These are phyloP conservation scores for Liolophura sinensis DNA, from an alignment of 1,140 invertebrate species.

Conservation along the genomic window DNA sequence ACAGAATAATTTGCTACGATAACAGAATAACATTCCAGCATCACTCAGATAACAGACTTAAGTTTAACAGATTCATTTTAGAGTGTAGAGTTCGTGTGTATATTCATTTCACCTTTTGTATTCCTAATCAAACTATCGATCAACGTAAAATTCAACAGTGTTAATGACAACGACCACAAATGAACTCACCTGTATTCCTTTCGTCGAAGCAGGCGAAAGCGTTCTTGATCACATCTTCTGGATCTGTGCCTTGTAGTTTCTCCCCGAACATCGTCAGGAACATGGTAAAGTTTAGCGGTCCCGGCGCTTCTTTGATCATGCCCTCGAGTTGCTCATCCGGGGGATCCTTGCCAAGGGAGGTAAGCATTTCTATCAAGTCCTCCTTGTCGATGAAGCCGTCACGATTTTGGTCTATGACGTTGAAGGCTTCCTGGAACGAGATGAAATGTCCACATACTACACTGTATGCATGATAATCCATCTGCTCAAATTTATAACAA, in stretches of 20 bases:
- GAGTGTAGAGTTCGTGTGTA: too few relatives aligned
- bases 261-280: conserved; percentile 69
- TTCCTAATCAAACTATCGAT: conserved; percentile 6
- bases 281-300: conserved; percentile 71
- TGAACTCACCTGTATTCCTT: conserved; percentile 56
- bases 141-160: not conserved
- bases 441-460: not conserved
- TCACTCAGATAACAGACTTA: too few relatives aligned
- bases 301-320: conserved; percentile 67
- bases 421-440: conserved; percentile 89
- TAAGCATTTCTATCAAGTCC: conserved; percentile 97
- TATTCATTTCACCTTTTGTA: not conserved
- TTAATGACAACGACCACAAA: too few relatives aligned
- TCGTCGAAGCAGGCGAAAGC: conserved; percentile 68
- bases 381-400: conserved; percentile 99
- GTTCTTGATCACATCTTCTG: conserved; percentile 67
- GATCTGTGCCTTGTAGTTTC: conserved; percentile 66
- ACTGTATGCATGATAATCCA: not conserved
- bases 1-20: too few relatives aligned
- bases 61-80: too few relatives aligned
- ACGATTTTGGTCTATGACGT: conserved; percentile 94
- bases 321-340: conserved; percentile 63
- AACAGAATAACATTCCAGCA: too few relatives aligned
- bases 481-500: too few relatives aligned
- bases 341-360: conserved; percentile 77